Conservation (phyloP, 2,113 vertebrate genomes). For the Nymphicus hollandicus region DNA sequence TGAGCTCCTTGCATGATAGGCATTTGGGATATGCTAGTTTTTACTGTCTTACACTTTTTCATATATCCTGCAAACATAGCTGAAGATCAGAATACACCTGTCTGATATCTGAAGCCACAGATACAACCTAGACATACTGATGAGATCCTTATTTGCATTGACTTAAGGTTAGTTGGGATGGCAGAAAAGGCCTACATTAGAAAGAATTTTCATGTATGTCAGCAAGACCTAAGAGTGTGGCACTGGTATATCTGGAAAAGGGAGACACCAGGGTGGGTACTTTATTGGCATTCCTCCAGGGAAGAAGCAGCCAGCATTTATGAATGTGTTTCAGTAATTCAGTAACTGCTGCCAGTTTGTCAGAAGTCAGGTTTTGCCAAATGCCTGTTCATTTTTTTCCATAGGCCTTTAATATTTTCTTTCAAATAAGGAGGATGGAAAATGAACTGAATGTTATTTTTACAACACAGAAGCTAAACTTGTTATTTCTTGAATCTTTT, state of each 20-base stretch:
- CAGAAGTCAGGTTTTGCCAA: constrained; percentile 31
- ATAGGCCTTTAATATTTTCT: neutral
- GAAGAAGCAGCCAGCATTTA: constrained; percentile 26
- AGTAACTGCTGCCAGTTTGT: constrained; percentile 10
- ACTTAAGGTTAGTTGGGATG: neutral
- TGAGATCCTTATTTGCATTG: neutral
- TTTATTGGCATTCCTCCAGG: neutral
- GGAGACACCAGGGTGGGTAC: neutral
- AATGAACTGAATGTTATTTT: neutral
- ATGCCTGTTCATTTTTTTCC: constrained; percentile 32
- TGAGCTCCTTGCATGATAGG: neutral
- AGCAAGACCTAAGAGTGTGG: neutral
- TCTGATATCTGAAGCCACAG: neutral
- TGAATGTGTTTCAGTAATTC: constrained; percentile 25
- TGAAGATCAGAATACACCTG: neutral
- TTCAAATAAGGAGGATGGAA: neutral
- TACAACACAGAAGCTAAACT: neutral
- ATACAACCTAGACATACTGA: neutral
- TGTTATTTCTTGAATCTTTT: neutral
- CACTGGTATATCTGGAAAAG: neutral
- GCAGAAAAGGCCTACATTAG: neutral
- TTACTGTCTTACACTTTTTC: neutral
- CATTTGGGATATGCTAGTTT: neutral
- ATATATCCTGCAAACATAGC: neutral
- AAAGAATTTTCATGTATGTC: neutral